Base-by-base conservation (phyloP, 2,113 vertebrate species). In the Forbesichthys papilliferus region DNA sequence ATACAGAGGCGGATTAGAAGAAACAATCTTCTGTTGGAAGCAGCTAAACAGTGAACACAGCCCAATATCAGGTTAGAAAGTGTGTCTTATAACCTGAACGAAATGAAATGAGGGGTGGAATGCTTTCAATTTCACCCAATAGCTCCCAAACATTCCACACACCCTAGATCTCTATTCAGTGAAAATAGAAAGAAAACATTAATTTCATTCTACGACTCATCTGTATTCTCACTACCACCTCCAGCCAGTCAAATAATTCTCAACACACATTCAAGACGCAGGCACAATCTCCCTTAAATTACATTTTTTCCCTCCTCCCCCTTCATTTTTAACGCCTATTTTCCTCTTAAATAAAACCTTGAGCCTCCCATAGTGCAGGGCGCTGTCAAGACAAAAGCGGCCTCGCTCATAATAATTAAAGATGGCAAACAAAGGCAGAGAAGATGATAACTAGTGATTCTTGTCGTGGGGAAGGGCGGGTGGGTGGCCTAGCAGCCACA, bases 221-320 rank as follows among this genome's bases (percentile, higher is more conserved):
- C 66, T 88, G 74, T 86, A 85, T 90, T 87, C 88, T 72, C 20
- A 46, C 55, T 55, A 14, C 68, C 27, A 9, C n/a, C 14, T n/a
- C 54, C 58, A 20, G 54, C 53, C 48, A 82, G 82, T 84, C 27
- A 27, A 27, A 27, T 27, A 27, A 27, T 27, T 27, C 27, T 3
- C 27, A 27, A 27, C 27, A 27, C 27, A 27, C 27, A 27, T 27
- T 27, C 27, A 27, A 27, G 27, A 27, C 27, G 27, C 27, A 27
- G 27, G 27, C 27, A 27, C 27, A 27, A 27, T 27, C 27, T 76
- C 60, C 69, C 16, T 83, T 81, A 73, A 84, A 85, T 86, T 72
- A 78, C 72, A 67, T 69, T 61, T 67, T 58, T 55, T 60, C 58
- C 72, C 53, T 66, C 20, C 20, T 27, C 20, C 20, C 20, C 20